These are phyloP conservation scores for Manduca sexta DNA, from an alignment of 1,140 invertebrate genomes.

Conservation along the genomic window DNA sequence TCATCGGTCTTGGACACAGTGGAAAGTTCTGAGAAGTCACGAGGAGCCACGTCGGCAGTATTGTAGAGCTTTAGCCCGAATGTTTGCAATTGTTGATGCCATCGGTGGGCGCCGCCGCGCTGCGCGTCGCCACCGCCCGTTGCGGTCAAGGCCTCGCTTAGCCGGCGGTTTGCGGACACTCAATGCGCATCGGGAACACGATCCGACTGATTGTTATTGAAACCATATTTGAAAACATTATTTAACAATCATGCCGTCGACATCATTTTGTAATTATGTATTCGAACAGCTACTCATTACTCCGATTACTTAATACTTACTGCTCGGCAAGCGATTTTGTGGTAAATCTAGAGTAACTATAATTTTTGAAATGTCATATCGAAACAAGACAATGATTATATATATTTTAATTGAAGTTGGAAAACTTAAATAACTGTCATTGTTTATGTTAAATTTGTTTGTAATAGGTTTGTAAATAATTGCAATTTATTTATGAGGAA, in stretches of 20 bases:
- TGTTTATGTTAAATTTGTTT: neutral
- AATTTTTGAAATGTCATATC: no score
- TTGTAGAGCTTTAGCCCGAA: slow-evolving; percentile 14
- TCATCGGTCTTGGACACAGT: slow-evolving; percentile 19
- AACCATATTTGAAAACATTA: slow-evolving; percentile 9
- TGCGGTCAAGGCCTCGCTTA: slow-evolving; percentile 57
- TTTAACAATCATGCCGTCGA: neutral
- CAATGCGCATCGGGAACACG: slow-evolving; percentile 41
- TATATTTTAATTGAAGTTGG: no score
- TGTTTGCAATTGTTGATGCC: slow-evolving; percentile 15
- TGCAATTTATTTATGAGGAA: neutral
- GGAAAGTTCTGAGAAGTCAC: slow-evolving; percentile 36
- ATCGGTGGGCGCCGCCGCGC: slow-evolving; percentile 8
- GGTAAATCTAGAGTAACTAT: no score
- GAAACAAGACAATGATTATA: no score
- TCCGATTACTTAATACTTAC: no score
- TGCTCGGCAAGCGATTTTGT: no score
- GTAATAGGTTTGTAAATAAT: neutral
- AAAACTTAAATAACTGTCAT: no score
- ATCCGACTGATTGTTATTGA: slow-evolving; percentile 29
- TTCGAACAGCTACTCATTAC: no score
- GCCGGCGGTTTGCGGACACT: slow-evolving; percentile 27
- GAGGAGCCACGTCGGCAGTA: slow-evolving; percentile 30
- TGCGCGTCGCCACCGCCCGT: no score
- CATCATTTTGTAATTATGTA: neutral